Conservation (phyloP, 2,797 vertebrate species). For the Heteromormyrus szaboi region DNA sequence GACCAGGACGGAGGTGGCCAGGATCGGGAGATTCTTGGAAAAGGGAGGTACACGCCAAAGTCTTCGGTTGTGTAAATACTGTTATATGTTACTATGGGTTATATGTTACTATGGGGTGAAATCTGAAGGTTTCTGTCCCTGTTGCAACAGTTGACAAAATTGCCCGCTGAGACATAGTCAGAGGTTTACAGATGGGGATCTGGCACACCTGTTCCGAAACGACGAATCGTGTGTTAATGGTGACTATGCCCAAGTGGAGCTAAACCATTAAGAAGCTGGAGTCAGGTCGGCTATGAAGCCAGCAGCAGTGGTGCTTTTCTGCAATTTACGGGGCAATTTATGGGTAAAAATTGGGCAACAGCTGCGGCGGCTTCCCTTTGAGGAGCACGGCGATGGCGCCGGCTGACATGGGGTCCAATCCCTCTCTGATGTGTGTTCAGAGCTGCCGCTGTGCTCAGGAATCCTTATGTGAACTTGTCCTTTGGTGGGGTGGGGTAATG, state of each 20-base stretch:
- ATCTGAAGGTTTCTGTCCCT: not conserved
- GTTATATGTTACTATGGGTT: not conserved
- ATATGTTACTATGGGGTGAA: not conserved
- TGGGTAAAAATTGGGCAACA: not conserved
- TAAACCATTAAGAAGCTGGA: not conserved
- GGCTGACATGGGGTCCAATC: not conserved
- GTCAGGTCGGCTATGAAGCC: no score
- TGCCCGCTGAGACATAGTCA: not conserved
- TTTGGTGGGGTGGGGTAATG: not conserved
- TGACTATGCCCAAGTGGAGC: not conserved
- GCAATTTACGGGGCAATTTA: not conserved
- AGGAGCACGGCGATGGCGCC: not conserved
- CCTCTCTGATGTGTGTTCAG: not conserved
- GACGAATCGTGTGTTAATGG: not conserved
- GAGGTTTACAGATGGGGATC: not conserved
- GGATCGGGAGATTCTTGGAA: not conserved
- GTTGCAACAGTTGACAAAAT: not conserved
- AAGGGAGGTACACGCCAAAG: not conserved
- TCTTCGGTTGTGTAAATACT: not conserved
- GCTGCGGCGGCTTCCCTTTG: not conserved
- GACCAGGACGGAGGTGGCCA: not conserved
- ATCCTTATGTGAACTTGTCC: not conserved
- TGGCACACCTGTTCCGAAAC: not conserved
- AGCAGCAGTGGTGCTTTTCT: not conserved
- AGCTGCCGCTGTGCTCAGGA: not conserved